Base-by-base conservation (phyloP, 2,888 invertebrate genomes). In the Margaritifera margaritifera region DNA sequence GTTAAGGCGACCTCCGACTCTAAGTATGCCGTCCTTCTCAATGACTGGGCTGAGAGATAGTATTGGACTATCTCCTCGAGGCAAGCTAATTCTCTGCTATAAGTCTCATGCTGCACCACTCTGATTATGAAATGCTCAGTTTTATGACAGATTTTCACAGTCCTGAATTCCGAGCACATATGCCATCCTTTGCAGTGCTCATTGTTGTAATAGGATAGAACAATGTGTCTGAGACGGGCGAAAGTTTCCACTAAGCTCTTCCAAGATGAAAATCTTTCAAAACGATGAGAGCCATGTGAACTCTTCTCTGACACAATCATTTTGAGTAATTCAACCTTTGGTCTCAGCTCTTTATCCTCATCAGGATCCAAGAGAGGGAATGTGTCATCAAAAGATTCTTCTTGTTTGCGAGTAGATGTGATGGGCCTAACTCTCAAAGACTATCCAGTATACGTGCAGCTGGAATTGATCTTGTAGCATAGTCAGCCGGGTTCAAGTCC, bases 191-290 rank as follows among this genome's bases (percentile, higher is more conserved):
- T 64, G 57, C 72, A 75, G 0, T 50, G 11, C 2, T 8, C 24
- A 53, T 25, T 60, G 6, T 6, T 5, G 27, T 25, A 20, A 11
- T 25, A 57, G 19, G 18, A n/a, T 19, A 20, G 27, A 60, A 6
- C 42, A 20, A 70, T 51, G 51, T 64, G 67, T 18, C 24, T 53
- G 1, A 71, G 18, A 22, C 0, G 27, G 0, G 59, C 66, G 6
- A 74, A 56, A 4, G 65, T 64, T 31, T 54, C 51, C 18, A 75
- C 62, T 20, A 77, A 67, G 8, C 53, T 27, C 15, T 62, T 71
- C 72, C 69, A 77, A n/a, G 68, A 57, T 2, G 74, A 71, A 61
- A 77, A 77, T 53, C 67, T 68, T 27, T 69, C 58, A 52, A 75
- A 74, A 6, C 71, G 57, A 18, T 55, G 42, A 2, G 58, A 63